Percentiles rank a stretch among this genome's conserved stretches.
phyloP scores from a whole-genome alignment of 2,888 invertebrate genomes.

The Cyclophora albipunctata region DNA sequence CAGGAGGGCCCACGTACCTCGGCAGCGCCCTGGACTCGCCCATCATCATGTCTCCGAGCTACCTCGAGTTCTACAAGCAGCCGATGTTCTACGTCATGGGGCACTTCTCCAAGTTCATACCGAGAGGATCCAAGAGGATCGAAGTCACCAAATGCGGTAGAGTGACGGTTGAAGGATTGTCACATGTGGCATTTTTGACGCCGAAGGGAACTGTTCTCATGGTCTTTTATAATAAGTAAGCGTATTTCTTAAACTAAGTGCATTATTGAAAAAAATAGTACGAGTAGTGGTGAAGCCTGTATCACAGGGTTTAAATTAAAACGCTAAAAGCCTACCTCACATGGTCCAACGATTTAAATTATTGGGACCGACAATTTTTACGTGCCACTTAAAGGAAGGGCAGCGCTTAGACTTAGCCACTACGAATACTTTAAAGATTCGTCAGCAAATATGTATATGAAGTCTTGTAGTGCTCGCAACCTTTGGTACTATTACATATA shows the following conservation, averaged over 20 bases:
- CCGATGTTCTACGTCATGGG: slow-evolving; percentile 90
- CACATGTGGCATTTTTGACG: slow-evolving; percentile 34
- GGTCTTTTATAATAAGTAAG: slow-evolving; percentile 39
- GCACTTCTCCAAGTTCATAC: slow-evolving; percentile 83
- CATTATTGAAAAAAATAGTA: too few species aligned
- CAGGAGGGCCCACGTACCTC: slow-evolving; percentile 86
- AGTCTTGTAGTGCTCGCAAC: too few species aligned
- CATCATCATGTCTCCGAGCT: slow-evolving; percentile 53
- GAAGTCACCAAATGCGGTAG: slow-evolving; percentile 9
- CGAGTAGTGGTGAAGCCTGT: too few species aligned
- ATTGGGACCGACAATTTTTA: too few species aligned
- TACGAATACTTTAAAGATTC: too few species aligned
- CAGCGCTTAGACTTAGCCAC: too few species aligned
- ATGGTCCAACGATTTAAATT: too few species aligned
- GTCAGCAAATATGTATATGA: too few species aligned
- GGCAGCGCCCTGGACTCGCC: slow-evolving; percentile 86
- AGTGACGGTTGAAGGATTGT: slow-evolving; percentile 4
- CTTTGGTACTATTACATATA: too few species aligned
- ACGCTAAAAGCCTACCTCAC: too few species aligned
- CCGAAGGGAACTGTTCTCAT: slow-evolving; percentile 36
- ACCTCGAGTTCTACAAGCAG: slow-evolving; percentile 88
- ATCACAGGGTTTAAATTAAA: too few species aligned
- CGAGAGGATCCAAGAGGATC: slow-evolving; percentile 68
- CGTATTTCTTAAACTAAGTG: neutral
- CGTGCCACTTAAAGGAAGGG: too few species aligned